Percentiles rank a stretch among this genome's conserved stretches.
Evolutionary conservation across 2,888 invertebrate species (phyloP).

Genomic region (Cantharis lateralis): DNA sequence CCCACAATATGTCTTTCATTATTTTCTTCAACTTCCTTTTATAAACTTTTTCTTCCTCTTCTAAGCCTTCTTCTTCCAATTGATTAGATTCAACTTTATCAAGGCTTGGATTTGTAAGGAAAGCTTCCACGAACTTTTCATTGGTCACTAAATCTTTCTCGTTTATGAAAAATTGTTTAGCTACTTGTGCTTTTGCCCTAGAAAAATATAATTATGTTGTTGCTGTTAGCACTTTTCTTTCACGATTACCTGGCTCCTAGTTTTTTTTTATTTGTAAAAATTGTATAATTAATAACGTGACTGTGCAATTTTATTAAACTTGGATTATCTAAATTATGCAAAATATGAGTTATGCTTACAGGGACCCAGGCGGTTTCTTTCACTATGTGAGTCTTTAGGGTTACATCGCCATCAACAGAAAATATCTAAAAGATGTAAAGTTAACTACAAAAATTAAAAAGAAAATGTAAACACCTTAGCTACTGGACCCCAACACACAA

Average conservation of each 20-base stretch:
- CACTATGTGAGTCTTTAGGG: constrained; percentile 20
- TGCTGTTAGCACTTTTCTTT: background rate
- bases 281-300: constrained; percentile 27
- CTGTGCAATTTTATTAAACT: constrained; percentile 27
- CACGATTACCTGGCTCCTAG: constrained; percentile 27
- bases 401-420: constrained; percentile 21
- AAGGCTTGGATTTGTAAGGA: constrained; percentile 28
- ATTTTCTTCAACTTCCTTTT: constrained; percentile 5
- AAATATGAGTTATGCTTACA: constrained; percentile 18
- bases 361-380: constrained; percentile 33
- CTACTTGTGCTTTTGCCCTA: constrained; percentile 34
- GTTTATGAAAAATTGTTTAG: constrained; percentile 31
- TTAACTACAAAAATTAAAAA: background rate
- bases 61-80: background rate
- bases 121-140: constrained; percentile 27
- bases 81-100: background rate
- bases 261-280: constrained; percentile 31
- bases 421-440: constrained; percentile 23
- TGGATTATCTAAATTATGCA: constrained; percentile 14
- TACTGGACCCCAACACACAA: constrained; percentile 36
- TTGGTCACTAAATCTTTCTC: constrained; percentile 27
- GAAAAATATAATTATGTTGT: background rate
- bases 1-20: constrained; percentile 20
- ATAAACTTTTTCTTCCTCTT: constrained; percentile 3
- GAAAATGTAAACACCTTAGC: constrained; percentile 31